phyloP scores from a whole-genome alignment of 2,797 vertebrate species.

The Podarcis siculus region DNA sequence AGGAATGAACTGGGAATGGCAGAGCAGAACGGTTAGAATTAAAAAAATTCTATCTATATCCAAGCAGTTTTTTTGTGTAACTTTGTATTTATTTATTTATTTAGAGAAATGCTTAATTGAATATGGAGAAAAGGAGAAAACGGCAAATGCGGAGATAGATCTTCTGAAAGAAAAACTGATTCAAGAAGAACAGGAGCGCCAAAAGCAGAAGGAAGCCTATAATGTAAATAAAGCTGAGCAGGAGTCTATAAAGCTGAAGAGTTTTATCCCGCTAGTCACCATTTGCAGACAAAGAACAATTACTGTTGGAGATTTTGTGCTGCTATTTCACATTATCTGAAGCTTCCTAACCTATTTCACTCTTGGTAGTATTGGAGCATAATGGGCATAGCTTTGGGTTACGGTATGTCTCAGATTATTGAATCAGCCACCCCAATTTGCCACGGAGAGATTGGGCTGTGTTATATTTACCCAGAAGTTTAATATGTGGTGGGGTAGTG shows the following conservation, averaged over 20 bases:
- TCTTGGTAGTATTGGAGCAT: neutral
- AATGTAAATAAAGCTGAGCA: slow-evolving; percentile 76
- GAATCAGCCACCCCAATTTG: neutral
- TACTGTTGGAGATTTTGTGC: no score
- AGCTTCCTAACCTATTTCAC: neutral
- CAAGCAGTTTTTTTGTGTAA: no score
- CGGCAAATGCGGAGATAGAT: slow-evolving; percentile 80
- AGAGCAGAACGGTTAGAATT: neutral
- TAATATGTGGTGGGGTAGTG: neutral
- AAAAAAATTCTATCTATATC: neutral
- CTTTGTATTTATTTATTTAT: neutral
- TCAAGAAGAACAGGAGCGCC: slow-evolving; percentile 72
- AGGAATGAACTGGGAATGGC: neutral
- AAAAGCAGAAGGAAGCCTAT: slow-evolving; percentile 70
- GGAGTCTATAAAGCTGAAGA: neutral
- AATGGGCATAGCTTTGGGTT: neutral
- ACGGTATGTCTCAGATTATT: neutral
- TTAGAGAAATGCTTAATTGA: slow-evolving; percentile 75
- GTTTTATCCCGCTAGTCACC: neutral
- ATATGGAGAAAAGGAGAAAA: slow-evolving; percentile 74
- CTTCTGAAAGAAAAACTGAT: slow-evolving; percentile 76
- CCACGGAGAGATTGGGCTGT: neutral
- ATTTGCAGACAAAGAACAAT: neutral
- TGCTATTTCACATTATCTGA: neutral
- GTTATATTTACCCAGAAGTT: neutral